Evolutionary conservation across 2,113 vertebrate species (phyloP).

Genomic region (Dendropsophus ebraccatus): DNA sequence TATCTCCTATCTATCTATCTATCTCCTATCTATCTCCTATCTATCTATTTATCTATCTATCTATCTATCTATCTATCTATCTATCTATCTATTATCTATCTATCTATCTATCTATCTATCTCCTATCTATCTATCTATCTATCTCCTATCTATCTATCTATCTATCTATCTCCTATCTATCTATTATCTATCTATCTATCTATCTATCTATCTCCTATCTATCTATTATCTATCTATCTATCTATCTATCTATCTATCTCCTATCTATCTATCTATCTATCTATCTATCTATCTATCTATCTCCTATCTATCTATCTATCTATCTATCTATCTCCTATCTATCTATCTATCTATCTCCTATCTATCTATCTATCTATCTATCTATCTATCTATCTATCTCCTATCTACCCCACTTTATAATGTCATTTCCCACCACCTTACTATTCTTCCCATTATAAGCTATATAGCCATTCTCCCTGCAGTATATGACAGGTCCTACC

Average conservation of each 20-base stretch:
- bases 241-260: not conserved
- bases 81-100: too few relatives aligned
- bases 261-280: not conserved
- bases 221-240: not conserved
- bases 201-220: not conserved
- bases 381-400: conserved; percentile 1
- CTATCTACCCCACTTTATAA: not conserved
- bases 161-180: not conserved
- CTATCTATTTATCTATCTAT: too few relatives aligned
- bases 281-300: not conserved
- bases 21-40: conserved; percentile 21
- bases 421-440: not conserved
- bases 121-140: too few relatives aligned
- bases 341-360: not conserved
- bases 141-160: too few relatives aligned
- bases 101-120: too few relatives aligned
- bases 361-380: conserved; percentile 6
- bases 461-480: not conserved
- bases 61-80: too few relatives aligned
- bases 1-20: not conserved
- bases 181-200: conserved; percentile 1
- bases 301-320: not conserved
- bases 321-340: not conserved
- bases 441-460: not conserved
- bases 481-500: not conserved